Base-by-base conservation (phyloP, 1,140 invertebrate genomes). In the Capitella teleta region DNA sequence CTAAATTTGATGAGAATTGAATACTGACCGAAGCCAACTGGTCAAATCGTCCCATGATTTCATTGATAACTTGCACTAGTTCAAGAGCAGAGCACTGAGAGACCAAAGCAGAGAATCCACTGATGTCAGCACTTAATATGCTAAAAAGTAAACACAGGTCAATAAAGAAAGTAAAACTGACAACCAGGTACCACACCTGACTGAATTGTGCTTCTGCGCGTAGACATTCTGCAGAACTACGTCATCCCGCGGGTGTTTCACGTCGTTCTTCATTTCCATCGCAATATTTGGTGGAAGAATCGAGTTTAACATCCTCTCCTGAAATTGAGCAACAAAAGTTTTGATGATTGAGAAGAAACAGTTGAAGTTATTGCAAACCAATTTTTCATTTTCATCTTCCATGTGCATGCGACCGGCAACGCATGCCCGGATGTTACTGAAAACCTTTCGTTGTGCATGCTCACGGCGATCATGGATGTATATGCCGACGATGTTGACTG, bases 91-190 rank as follows among this genome's bases (percentile, higher is more conserved):
- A 91, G 24, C 93, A 65, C 48, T 88, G 92, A 42, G 86, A 89
- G 28, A 86, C 86, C 87, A 94, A 93, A 60, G 80, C 82, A 0
- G 89, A 93, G 63, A 94, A 93, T 5, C 90, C 90, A n/a, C 90
- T 87, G 61, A 94, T 92, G 64, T 94, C 89, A 30, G 88, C 89
- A 64, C 93, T 93, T n/a, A 93, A 66, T 58, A 94, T 50, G 38
- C 48, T 50, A 37, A 6, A 21, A 41, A n/a, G n/a, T n/a, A n/a
- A n/a, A n/a, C n/a, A n/a, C n/a, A n/a, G n/a, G n/a, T n/a, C n/a
- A n/a, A n/a, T n/a, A n/a, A n/a, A n/a, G n/a, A n/a, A n/a, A n/a
- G n/a, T n/a, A n/a, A n/a, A n/a, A n/a, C n/a, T n/a, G n/a, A n/a
- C n/a, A n/a, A n/a, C n/a, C n/a, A n/a, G n/a, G n/a, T n/a, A n/a